Evolutionary conservation across 1,140 invertebrate genomes (phyloP), one percentile per base, ranked within the genome.

Genomic region (Dysdera silvatica): DNA sequence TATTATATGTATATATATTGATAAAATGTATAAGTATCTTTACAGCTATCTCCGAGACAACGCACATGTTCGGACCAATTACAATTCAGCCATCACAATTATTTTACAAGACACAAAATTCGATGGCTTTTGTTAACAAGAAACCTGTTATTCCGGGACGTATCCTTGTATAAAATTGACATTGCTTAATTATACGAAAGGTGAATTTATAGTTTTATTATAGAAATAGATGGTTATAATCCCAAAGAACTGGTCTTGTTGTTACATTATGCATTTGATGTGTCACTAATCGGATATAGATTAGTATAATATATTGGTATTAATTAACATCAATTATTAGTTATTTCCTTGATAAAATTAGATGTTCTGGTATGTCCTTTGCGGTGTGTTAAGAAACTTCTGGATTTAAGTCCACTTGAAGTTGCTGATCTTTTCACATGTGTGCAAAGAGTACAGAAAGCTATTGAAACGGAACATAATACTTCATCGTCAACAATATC

Each of bases 81-180:
- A 66, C 66, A 2, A 79, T 87, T 52, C 76, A 79, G 47, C 74
- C 73, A 3, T 72, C 71, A 28, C 81, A 82, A 32, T 73, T 86
- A 1, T 85, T 88, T 72, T 79, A 79, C 53, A 75, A 76, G 65
- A 80, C 81, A 29, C 29, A 69, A 3, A 70, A 76, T 23, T 80
- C 80, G 5, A 78, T 80, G 63, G 85, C 82, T 1, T 84, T 85
- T 76, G 84, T 85, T 1, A 87, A 87, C 74, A 80, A 81, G 48
- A 83, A 88, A 71, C 94, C 91, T 69, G 87, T 95, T 18, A 80
- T 91, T 4, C 84, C 87, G 41, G 93, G 93, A 2, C 93, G 86
- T 89, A 82, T 81, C 75, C 79, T 77, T 76, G 73, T n/a, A n/a
- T n/a, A n/a, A n/a, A n/a, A 73, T 31, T 33, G 4, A 23, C 32